Evolutionary conservation across 2,797 vertebrate species (phyloP).

Genomic region (Phaenicophaeus curvirostris): DNA sequence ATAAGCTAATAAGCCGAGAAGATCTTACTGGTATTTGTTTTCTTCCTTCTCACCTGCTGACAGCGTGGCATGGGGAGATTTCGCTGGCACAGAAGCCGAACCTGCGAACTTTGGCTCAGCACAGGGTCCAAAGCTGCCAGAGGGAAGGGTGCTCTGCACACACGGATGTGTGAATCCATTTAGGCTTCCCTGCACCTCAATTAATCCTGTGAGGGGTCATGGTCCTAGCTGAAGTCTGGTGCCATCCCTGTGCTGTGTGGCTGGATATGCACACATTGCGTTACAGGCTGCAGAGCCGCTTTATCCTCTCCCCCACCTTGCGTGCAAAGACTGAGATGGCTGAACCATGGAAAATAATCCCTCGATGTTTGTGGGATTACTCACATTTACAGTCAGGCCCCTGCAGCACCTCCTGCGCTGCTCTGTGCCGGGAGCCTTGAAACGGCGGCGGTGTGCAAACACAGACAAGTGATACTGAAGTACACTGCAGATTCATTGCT

Average conservation of each 20-base stretch:
- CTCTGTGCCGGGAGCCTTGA: background rate
- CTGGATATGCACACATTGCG: fast-evolving
- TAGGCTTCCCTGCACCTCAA: background rate
- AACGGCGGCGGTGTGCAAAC: fast-evolving
- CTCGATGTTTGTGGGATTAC: conserved; percentile 29
- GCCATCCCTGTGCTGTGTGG: fast-evolving
- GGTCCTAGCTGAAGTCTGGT: background rate
- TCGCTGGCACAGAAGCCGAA: background rate
- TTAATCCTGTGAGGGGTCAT: fast-evolving
- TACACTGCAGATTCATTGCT: background rate
- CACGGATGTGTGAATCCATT: background rate
- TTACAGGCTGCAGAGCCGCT: background rate
- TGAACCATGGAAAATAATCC: conserved; percentile 35
- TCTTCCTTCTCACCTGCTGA: background rate
- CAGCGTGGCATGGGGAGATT: fast-evolving
- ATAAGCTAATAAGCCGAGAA: background rate
- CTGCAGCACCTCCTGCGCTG: background rate
- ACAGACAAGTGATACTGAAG: background rate
- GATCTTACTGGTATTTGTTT: background rate
- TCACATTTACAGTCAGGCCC: conserved; percentile 5
- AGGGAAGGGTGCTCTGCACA: background rate
- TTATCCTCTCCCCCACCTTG: background rate
- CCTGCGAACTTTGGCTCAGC: background rate
- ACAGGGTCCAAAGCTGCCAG: background rate
- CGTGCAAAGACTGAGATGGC: conserved; percentile 12